These are phyloP conservation scores for Caretta caretta DNA, from an alignment of 2,113 vertebrate genomes.

Conservation along the genomic window DNA sequence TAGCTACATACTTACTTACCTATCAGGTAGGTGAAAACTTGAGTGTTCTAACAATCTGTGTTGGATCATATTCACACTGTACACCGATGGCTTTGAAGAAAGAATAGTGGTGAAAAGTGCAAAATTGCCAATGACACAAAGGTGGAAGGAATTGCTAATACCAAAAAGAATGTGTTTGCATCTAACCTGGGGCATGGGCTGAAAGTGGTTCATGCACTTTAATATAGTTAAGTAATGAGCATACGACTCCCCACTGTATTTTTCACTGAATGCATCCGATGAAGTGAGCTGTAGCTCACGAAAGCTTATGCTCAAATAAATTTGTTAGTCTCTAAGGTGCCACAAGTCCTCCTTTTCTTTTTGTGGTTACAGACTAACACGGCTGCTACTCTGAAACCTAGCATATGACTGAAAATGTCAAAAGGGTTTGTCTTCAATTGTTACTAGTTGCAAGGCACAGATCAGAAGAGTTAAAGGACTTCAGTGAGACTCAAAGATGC, in stretches of 20 bases:
- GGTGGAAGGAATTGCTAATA: not conserved
- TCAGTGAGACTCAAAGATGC: not conserved
- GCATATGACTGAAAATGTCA: not conserved
- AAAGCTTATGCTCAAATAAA: too few relatives aligned
- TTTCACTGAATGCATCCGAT: too few relatives aligned
- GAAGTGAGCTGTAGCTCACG: too few relatives aligned
- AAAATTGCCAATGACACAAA: not conserved
- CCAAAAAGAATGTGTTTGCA: not conserved
- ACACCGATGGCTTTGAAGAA: not conserved
- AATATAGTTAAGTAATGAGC: accelerated
- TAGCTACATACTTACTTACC: not conserved
- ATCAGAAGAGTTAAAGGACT: not conserved
- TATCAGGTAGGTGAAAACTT: not conserved
- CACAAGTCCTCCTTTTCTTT: too few relatives aligned
- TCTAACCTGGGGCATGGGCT: not conserved
- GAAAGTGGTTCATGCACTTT: not conserved
- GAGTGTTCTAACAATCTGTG: not conserved
- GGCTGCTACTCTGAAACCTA: too few relatives aligned
- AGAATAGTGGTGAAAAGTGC: not conserved
- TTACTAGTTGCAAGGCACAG: not conserved
- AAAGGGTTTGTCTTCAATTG: not conserved
- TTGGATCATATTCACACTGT: not conserved
- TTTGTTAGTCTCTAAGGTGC: too few relatives aligned
- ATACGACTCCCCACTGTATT: not conserved
- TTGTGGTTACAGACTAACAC: too few relatives aligned